Evolutionary conservation across 1,140 invertebrate species (phyloP).

Genomic region (Sipha flava): DNA sequence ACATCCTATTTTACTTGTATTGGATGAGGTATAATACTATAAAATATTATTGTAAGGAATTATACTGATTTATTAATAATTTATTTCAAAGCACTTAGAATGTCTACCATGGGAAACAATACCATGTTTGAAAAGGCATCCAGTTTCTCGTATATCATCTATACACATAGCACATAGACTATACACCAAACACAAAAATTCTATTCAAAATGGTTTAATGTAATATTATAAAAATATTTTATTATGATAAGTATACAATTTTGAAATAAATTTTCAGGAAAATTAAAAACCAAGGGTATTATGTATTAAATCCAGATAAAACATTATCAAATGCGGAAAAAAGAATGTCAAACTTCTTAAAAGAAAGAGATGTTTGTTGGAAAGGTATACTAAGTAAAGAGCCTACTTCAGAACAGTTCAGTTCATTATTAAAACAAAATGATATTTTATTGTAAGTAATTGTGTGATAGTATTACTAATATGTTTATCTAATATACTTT

Average conservation of each 20-base stretch:
- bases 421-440: constrained; percentile 50
- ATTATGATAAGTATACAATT: not conserved
- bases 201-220: constrained; percentile 51
- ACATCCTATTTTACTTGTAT: constrained; percentile 54
- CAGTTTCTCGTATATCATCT: constrained; percentile 64
- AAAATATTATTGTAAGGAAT: constrained; percentile 3
- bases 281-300: constrained; percentile 44
- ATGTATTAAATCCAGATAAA: constrained; percentile 58
- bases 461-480: not conserved
- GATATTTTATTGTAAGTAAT: constrained; percentile 59
- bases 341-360: constrained; percentile 53
- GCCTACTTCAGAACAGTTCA: constrained; percentile 52
- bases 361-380: constrained; percentile 58
- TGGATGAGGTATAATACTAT: constrained; percentile 52
- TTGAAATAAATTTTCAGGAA: constrained; percentile 8
- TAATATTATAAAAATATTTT: constrained; percentile 2
- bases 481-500: not conserved
- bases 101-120: constrained; percentile 66
- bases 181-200: constrained; percentile 52
- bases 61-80: not conserved
- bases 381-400: constrained; percentile 50
- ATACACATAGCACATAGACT: constrained; percentile 58
- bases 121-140: constrained; percentile 52
- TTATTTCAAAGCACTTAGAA: constrained; percentile 52
- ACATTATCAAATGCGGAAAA: constrained; percentile 61